Evolutionary conservation across 2,888 invertebrate species (phyloP).

Genomic region (Apoderus coryli): DNA sequence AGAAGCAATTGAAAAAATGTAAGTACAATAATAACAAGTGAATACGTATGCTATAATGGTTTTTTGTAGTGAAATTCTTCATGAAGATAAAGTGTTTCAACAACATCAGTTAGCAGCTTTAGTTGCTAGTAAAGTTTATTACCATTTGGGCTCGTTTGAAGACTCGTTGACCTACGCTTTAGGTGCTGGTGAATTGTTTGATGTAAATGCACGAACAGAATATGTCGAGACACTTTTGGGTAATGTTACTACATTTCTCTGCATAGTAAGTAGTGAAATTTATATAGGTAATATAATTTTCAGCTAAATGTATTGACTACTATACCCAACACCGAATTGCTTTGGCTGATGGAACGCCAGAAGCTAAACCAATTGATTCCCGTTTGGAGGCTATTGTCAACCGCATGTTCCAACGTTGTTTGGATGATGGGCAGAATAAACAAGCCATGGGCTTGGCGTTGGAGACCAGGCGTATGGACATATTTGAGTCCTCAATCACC

Average conservation of each 20-base stretch:
- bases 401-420: constrained; percentile 91
- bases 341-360: constrained; percentile 51
- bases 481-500: constrained; percentile 84
- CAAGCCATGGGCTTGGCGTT: constrained; percentile 94
- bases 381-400: constrained; percentile 88
- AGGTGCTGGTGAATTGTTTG: constrained; percentile 88
- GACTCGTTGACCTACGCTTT: constrained; percentile 95
- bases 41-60: not conserved
- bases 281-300: too few species aligned
- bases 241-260: constrained; percentile 24
- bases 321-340: constrained; percentile 80
- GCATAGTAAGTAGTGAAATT: not conserved
- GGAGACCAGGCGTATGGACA: constrained; percentile 94
- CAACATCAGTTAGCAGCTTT: constrained; percentile 90
- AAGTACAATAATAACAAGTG: constrained; percentile 29
- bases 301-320: constrained; percentile 92
- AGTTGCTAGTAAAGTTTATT: constrained; percentile 96
- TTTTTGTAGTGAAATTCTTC: constrained; percentile 65
- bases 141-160: constrained; percentile 92
- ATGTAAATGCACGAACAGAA: constrained; percentile 85
- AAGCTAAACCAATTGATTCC: constrained; percentile 57
- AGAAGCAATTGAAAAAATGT: constrained; percentile 93
- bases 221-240: constrained; percentile 92
- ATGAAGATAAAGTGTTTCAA: constrained; percentile 79
- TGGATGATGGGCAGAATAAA: constrained; percentile 87